Evolutionary conservation across 1,140 invertebrate genomes (phyloP).

Genomic region (Microplitis mediator): DNA sequence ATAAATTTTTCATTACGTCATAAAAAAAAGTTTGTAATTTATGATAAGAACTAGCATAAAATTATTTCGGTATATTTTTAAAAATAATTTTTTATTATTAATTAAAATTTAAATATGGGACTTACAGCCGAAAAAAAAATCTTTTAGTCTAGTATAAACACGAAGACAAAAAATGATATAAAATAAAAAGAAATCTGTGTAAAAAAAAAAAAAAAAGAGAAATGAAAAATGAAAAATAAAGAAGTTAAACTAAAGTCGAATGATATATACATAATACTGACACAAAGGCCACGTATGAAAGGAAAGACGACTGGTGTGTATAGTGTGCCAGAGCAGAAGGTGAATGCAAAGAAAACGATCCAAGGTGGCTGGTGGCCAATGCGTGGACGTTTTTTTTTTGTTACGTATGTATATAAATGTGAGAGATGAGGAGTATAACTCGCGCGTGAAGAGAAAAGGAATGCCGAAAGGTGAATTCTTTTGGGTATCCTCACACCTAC

Average conservation of each 20-base stretch:
- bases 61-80: too few species aligned
- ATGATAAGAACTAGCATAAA: too few species aligned
- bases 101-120: too few species aligned
- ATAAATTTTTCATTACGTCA: too few species aligned
- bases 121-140: too few species aligned
- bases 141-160: too few species aligned
- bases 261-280: constrained; percentile 7
- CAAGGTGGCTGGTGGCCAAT: background rate
- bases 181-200: background rate
- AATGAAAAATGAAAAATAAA: constrained; percentile 7
- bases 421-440: too few species aligned
- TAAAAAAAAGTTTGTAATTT: too few species aligned
- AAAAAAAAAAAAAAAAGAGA: background rate
- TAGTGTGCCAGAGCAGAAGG: constrained; percentile 2
- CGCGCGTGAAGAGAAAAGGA: constrained; percentile 19
- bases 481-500: constrained; percentile 19
- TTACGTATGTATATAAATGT: constrained; percentile 1
- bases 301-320: constrained; percentile 9
- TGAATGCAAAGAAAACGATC: constrained; percentile 18
- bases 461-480: constrained; percentile 29
- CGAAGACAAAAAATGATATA: too few species aligned
- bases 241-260: constrained; percentile 7
- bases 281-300: constrained; percentile 7
- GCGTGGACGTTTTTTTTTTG: constrained; percentile 4
- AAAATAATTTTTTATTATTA: too few species aligned